Evolutionary conservation across 92 coral and sea anemone species (phyloP), one percentile per base, ranked within the genome.

Genomic region (Micromussa lordhowensis): DNA sequence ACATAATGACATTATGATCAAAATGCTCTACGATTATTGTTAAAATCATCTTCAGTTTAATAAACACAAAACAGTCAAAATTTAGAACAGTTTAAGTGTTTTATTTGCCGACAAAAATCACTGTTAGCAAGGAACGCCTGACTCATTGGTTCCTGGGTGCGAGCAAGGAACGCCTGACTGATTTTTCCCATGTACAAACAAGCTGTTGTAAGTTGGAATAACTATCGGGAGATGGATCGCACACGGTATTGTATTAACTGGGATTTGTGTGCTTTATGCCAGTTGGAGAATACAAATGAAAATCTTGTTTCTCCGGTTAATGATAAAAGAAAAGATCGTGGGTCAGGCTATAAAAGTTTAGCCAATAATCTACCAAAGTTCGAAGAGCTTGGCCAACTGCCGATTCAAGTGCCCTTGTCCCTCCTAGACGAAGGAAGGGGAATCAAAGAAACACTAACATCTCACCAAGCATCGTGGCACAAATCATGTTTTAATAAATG

Each of bases 361-460:
- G 78, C 78, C 32, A 77, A 86, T 14, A 78, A 76, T 86, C 81
- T 86, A 34, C 89, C 83, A 80, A 86, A 86, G 89, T 86, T 77
- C 68, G 89, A 34, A 40, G 78, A 86, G 83, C 9, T 86, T 76
- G 89, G 76, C 72, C 73, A 86, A 29, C 35, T 76, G 36, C 83
- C 89, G 71, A 86, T 86, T 86, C 89, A 86, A 86, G 83, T 86
- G 80, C 83, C 83, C 30, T 77, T 86, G 80, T 86, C 89, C 75
- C 48, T 51, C 34, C 77, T 76, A 57, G 83, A 86, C 89, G 77
- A 76, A 54, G 89, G 89, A 77, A 76, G 68, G 51, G 93, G 87
- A 44, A 75, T 90, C 34, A 72, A 86, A 36, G 17, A 76, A 24
- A 79, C 88, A 18, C 80, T 92, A 51, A 14, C 68, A 28, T 30